Evolutionary conservation across 2,888 invertebrate species (phyloP), one percentile per base, ranked within the genome.

Genomic region (Luperina nickerlii): DNA sequence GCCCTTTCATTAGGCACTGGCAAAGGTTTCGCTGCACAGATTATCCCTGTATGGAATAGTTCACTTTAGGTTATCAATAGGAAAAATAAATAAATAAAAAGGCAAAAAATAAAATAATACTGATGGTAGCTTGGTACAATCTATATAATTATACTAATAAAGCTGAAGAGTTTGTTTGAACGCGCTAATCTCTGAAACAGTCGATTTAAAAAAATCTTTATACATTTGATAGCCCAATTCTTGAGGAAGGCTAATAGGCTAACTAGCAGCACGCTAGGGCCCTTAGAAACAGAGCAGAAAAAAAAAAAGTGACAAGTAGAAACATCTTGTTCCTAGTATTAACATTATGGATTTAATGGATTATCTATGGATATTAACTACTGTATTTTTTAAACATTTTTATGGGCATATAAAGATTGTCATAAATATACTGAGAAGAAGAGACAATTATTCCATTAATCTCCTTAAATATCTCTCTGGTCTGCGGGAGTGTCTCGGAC

Each of bases 1-100:
- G 27, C 51, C 65, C 60, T 81, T 81, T 81, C 65, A 51, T 69
- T 74, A 68, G 63, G 8, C 15, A 62, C 27, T 54, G 62, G 27
- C 20, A 51, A 51, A 62, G 15, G 27, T 62, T 76, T 67, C 27
- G 48, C n/a, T 54, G 45, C n/a, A 32, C 32, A 54, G 13, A 9
- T 60, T 54, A 75, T 45, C 11, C n/a, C 20, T 27, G 32, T 51
- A 54, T 38, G 24, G 45, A 20, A 67, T 15, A 78, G 63, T 60
- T 68, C 8, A 68, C 9, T 76, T 57, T 48, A 48, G 48, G 15
- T 15, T 48, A 48, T 48, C 15, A 48, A 48, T 48, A 48, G 48
- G 13, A 48, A 13, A 48, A 48, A 45, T 9, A 48, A 48, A 48
- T 13, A 48, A 13, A 48, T 48, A 48, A 13, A 48, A 48, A 13